These are phyloP conservation scores for Myiopsitta monachus DNA, from an alignment of 2,113 vertebrate genomes.

Conservation along the genomic window DNA sequence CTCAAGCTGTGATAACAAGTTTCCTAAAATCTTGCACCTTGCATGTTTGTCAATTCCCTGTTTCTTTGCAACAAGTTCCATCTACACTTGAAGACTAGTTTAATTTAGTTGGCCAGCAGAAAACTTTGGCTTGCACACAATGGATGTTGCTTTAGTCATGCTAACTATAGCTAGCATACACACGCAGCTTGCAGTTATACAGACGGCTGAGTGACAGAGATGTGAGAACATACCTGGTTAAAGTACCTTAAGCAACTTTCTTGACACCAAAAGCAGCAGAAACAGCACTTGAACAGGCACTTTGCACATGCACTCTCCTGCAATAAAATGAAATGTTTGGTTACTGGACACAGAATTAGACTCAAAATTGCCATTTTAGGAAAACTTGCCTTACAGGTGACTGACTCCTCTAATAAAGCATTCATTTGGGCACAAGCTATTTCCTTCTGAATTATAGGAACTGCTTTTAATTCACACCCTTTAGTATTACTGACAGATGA, in stretches of 20 bases:
- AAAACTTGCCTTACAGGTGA: background rate
- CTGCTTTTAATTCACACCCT: background rate
- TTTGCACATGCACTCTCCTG: constrained; percentile 60
- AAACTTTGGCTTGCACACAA: background rate
- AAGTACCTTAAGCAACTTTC: constrained; percentile 60
- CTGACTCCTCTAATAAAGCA: background rate
- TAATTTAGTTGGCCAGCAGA: background rate
- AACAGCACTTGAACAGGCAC: constrained; percentile 53
- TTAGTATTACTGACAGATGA: background rate
- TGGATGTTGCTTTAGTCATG: background rate
- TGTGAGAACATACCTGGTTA: constrained; percentile 75
- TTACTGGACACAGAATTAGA: background rate
- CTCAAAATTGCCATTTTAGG: background rate
- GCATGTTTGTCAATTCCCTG: background rate
- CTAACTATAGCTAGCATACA: background rate
- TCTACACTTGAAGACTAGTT: background rate
- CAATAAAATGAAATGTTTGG: background rate
- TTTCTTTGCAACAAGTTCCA: background rate
- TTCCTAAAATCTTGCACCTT: background rate
- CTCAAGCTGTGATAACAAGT: background rate
- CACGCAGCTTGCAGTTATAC: background rate
- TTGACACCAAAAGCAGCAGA: constrained; percentile 64
- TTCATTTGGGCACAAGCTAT: background rate
- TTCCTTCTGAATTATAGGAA: background rate
- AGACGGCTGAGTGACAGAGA: background rate